A percentile compares a stretch with the other conserved stretches of the same genome.
Evolutionary conservation across 2,888 invertebrate genomes (phyloP).

Genomic region (Tetramorium bicarinatum): DNA sequence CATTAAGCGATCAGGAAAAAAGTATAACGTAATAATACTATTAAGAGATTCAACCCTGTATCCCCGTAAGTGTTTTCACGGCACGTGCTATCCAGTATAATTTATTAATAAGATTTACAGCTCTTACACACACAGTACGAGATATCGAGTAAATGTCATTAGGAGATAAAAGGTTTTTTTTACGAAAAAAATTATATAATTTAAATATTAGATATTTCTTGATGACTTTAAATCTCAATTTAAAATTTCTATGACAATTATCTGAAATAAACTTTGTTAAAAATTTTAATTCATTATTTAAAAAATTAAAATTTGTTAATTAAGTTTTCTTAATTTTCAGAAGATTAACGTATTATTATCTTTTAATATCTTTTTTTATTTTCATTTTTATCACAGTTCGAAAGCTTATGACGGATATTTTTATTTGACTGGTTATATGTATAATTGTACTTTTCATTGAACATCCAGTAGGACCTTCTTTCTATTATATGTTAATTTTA

Average conservation of each 20-base stretch:
- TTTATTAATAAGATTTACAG: slow-evolving; percentile 26
- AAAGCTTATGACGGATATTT: background rate
- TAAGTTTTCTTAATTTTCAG: background rate
- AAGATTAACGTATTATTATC: background rate
- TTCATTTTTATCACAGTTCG: background rate
- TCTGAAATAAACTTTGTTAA: background rate
- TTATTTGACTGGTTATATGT: background rate
- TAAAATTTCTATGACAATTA: background rate
- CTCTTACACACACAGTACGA: background rate
- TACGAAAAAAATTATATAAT: background rate
- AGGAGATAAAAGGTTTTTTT: background rate
- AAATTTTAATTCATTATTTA: background rate
- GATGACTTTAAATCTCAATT: background rate
- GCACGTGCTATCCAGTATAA: background rate
- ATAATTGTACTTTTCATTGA: background rate
- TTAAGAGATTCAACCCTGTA: background rate
- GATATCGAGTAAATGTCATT: background rate
- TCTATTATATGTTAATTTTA: too few species aligned
- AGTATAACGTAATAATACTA: slow-evolving; percentile 16
- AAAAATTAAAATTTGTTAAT: background rate
- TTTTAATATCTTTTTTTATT: background rate
- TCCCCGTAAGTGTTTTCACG: background rate
- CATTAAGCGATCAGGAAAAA: background rate
- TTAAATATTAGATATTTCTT: background rate
- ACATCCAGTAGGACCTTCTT: background rate